phyloP scores from a whole-genome alignment of 1,140 invertebrate genomes.

The Sipha flava region DNA sequence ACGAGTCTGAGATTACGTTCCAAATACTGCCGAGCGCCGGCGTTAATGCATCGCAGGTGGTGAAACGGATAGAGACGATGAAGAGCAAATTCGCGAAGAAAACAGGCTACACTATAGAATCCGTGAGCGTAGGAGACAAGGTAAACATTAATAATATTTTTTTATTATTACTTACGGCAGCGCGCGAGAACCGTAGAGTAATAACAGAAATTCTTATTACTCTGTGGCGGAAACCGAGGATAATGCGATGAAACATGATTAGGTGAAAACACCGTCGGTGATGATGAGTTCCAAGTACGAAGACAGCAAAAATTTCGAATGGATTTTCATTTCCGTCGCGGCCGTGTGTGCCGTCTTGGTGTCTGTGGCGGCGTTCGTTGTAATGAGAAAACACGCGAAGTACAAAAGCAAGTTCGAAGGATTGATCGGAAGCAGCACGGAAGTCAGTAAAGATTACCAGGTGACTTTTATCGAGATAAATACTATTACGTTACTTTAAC shows the following conservation, averaged over 20 bases:
- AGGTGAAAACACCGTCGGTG: constrained; percentile 33
- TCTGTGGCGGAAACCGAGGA: too few species aligned
- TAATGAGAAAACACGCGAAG: constrained; percentile 63
- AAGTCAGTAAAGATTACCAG: constrained; percentile 55
- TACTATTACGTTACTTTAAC: too few species aligned
- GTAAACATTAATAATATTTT: too few species aligned
- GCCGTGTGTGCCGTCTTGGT: constrained; percentile 60
- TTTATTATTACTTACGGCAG: too few species aligned
- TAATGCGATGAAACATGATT: not conserved
- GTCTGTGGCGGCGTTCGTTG: constrained; percentile 57
- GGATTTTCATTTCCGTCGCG: constrained; percentile 56
- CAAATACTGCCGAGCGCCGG: constrained; percentile 64
- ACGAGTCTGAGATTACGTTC: constrained; percentile 61
- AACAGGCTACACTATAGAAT: constrained; percentile 45
- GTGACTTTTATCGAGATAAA: not conserved
- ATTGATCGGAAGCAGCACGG: constrained; percentile 64
- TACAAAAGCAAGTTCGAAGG: constrained; percentile 62
- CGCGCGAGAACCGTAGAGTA: too few species aligned
- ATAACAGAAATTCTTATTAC: too few species aligned
- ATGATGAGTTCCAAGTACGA: constrained; percentile 32
- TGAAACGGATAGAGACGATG: constrained; percentile 57
- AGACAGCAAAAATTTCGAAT: constrained; percentile 37
- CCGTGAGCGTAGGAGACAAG: constrained; percentile 71
- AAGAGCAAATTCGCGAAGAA: constrained; percentile 53
- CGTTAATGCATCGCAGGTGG: constrained; percentile 63